These are phyloP conservation scores for Microplitis manilae DNA, from an alignment of 2,888 invertebrate genomes.

Conservation along the genomic window DNA sequence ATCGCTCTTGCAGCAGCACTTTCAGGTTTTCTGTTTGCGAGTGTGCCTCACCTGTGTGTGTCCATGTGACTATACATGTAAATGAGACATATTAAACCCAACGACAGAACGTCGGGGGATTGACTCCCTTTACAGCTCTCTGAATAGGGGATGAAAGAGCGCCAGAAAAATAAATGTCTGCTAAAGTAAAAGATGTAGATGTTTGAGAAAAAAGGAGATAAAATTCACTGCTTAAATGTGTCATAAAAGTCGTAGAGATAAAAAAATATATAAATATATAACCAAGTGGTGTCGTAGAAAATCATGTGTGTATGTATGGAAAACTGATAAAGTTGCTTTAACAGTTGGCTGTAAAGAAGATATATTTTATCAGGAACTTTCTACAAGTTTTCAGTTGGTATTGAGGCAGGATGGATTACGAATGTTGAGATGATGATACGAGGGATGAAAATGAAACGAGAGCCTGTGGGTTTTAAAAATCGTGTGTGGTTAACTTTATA, in stretches of 20 bases:
- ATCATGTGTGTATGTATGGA: neutral
- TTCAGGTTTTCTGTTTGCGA: neutral
- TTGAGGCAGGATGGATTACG: neutral
- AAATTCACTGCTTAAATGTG: neutral
- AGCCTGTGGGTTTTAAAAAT: neutral
- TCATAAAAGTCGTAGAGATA: neutral
- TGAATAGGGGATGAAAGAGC: neutral
- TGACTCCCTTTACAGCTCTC: constrained; percentile 1
- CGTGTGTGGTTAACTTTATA: neutral
- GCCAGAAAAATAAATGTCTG: neutral
- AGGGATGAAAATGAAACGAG: neutral
- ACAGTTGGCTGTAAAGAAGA: constrained; percentile 47
- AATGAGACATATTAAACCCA: neutral
- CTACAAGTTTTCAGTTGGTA: neutral
- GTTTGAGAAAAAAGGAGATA: neutral
- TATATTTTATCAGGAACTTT: constrained; percentile 1
- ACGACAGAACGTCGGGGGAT: neutral
- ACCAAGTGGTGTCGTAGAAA: neutral
- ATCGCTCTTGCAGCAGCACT: neutral
- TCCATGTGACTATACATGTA: neutral
- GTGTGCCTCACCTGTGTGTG: neutral
- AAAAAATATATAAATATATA: neutral
- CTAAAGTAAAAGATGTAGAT: neutral
- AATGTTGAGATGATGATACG: neutral
- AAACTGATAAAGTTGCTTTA: constrained; percentile 42